Base-by-base conservation (phyloP, 2,797 vertebrate species). In the Spea hammondii region DNA sequence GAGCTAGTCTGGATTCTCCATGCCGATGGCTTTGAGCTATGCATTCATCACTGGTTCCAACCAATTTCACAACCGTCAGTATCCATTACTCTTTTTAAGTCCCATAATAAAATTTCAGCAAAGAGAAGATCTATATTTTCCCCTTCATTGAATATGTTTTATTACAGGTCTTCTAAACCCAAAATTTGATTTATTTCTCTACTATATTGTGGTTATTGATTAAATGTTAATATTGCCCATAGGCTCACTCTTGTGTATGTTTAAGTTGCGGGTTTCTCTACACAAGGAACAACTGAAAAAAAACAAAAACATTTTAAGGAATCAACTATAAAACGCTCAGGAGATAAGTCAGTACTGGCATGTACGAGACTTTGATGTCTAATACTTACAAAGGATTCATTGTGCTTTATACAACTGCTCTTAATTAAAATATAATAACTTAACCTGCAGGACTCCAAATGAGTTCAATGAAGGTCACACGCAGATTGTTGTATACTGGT, bases 201-300 rank as follows among this genome's bases (percentile, higher is more conserved):
- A 73, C 86, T 81, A 85, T 84, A 17, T 78, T 82, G 73, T 85
- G 84, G 87, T 70, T 73, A 79, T 79, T 79, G 79, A 70, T 84
- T 78, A 79, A 71, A 65, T 80, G 71, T 66, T 74, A 65, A 74
- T 74, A 71, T 79, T 82, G 83, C 72, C 82, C 45, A 46, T 50
- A 65, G 80, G 72, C 13, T 67, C 65, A 32, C 85, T 70, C 77
- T 74, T 47, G 46, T 50, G 60, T 6, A 84, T 50, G 72, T 17
- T 79, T 12, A 12, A 79, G 86, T 84, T n/a, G 62, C 84, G 76
- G 11, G 70, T 84, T 69, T 55, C 53, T 14, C 10, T 32, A 74
- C n/a, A 51, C 8, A n/a, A 14, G 50, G 4, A 11, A 59, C 44
- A 70, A 4, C 9, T 12, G 13, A 11, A 64, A 32, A 70, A 68